These are phyloP conservation scores for Araneus ventricosus DNA, from an alignment of 1,140 invertebrate species.

Conservation along the genomic window DNA sequence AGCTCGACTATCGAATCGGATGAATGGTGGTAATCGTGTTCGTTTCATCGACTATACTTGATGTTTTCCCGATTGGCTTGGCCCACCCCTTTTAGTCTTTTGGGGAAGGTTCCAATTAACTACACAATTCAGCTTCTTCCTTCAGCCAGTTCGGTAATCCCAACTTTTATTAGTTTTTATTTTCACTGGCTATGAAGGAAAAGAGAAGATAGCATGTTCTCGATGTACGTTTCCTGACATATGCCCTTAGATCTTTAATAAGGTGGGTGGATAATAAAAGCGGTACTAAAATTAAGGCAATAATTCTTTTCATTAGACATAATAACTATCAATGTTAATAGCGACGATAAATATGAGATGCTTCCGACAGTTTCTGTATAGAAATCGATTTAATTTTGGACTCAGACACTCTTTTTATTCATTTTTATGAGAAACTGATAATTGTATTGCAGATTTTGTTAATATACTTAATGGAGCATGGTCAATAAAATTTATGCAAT, in stretches of 20 bases:
- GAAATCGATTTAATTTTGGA: too few relatives aligned
- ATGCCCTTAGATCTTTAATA: constrained; percentile 4
- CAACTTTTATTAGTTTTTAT: constrained; percentile 28
- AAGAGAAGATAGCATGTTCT: not conserved
- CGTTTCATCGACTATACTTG: constrained; percentile 55
- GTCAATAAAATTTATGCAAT: too few relatives aligned
- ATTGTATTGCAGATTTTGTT: too few relatives aligned
- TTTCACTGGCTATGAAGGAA: not conserved
- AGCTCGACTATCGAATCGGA: constrained; percentile 28
- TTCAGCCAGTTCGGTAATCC: not conserved
- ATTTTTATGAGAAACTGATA: too few relatives aligned
- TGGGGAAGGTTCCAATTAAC: constrained; percentile 56
- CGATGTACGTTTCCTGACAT: constrained; percentile 35
- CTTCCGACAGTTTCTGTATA: too few relatives aligned
- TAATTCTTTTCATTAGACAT: not conserved
- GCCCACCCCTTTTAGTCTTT: constrained; percentile 50
- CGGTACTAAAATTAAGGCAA: not conserved
- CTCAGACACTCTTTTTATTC: too few relatives aligned
- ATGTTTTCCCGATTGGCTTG: constrained; percentile 55
- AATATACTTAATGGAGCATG: too few relatives aligned
- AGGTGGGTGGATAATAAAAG: constrained; percentile 3
- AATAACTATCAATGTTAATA: not conserved
- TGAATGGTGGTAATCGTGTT: constrained; percentile 50
- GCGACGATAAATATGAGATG: not conserved
- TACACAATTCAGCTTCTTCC: constrained; percentile 24